phyloP scores from a whole-genome alignment of 1,140 invertebrate genomes.

The Panagrolaimus sp. region DNA sequence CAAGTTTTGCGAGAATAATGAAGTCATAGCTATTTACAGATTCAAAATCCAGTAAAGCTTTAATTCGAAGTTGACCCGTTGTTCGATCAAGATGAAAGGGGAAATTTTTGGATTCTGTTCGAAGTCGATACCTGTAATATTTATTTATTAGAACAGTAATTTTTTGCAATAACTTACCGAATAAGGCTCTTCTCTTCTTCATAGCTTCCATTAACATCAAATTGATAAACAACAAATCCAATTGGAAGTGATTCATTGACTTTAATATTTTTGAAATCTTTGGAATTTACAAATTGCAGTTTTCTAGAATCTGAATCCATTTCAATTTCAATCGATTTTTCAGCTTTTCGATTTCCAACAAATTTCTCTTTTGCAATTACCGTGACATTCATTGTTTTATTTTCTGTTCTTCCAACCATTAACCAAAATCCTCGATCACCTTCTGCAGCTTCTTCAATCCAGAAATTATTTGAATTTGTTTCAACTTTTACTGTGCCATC shows the following conservation, averaged over 20 bases:
- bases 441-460: not conserved
- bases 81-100: constrained; percentile 33
- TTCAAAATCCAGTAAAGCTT: constrained; percentile 23
- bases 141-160: no score
- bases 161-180: not conserved
- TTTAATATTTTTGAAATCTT: constrained; percentile 16
- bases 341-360: not conserved
- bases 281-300: not conserved
- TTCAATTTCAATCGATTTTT: not conserved
- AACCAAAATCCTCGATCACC: not conserved
- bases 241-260: constrained; percentile 31
- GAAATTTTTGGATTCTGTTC: constrained; percentile 19
- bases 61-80: constrained; percentile 31
- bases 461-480: not conserved
- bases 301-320: not conserved
- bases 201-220: constrained; percentile 19
- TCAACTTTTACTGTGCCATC: not conserved
- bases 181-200: not conserved
- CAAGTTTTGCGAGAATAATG: constrained; percentile 26
- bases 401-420: not conserved
- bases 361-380: not conserved
- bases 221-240: constrained; percentile 29
- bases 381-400: not conserved
- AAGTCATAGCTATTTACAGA: constrained; percentile 20
- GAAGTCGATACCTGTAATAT: constrained; percentile 4